Evolutionary conservation across 2,113 vertebrate genomes (phyloP).

Genomic region (Lanius ludovicianus): DNA sequence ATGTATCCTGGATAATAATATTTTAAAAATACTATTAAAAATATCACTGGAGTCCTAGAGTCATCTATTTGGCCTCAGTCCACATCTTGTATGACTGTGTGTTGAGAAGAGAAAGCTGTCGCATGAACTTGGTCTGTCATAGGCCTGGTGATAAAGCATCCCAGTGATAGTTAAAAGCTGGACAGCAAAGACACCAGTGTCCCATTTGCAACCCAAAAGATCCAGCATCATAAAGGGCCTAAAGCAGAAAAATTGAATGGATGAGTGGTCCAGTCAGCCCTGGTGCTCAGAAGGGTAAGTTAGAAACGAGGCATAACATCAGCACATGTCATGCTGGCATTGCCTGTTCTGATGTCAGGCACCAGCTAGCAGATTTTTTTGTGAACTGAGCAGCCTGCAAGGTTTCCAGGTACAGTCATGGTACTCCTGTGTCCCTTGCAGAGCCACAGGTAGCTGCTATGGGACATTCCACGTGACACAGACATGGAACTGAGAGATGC

Average conservation of each 20-base stretch:
- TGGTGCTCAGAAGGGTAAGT: neutral
- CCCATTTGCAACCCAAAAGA: neutral
- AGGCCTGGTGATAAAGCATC: neutral
- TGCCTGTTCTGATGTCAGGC: neutral
- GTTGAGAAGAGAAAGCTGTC: fast-evolving
- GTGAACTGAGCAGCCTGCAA: neutral
- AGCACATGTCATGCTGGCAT: neutral
- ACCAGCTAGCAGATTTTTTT: neutral
- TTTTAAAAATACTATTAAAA: neutral
- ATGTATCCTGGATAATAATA: neutral
- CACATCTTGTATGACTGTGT: neutral
- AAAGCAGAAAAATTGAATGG: neutral
- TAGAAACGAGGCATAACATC: fast-evolving
- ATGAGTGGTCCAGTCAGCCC: neutral
- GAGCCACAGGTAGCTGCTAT: neutral
- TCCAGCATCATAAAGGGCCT: neutral
- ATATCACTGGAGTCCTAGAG: neutral
- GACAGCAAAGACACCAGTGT: neutral
- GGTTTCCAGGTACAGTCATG: neutral
- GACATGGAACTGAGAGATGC: neutral
- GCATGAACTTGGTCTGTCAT: fast-evolving
- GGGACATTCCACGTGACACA: neutral
- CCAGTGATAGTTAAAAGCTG: neutral
- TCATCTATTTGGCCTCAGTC: neutral
- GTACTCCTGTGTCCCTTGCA: neutral